Conservation (phyloP, 2,888 invertebrate genomes). For the Sceliomorpha sp. region DNA sequence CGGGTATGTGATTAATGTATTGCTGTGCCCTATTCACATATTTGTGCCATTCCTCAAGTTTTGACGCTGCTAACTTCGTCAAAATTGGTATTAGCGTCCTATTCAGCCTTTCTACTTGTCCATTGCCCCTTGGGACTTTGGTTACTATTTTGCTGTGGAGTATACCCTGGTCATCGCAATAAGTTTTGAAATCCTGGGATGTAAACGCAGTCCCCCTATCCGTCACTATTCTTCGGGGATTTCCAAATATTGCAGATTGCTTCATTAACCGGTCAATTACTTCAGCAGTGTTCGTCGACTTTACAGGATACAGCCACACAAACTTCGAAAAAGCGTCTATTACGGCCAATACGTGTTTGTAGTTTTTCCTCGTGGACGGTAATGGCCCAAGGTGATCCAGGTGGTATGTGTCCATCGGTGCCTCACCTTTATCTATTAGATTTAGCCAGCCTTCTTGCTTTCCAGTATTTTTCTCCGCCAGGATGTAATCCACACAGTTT, state of each 20-base stretch:
- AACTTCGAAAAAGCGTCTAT: slow-evolving; percentile 5
- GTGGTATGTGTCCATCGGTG: background rate
- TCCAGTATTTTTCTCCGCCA: background rate
- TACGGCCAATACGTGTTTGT: slow-evolving; percentile 1
- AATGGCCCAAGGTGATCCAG: slow-evolving; percentile 1
- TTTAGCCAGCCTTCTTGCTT: background rate
- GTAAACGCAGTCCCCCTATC: slow-evolving; percentile 7
- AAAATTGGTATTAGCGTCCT: background rate
- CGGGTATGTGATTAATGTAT: too few relatives aligned
- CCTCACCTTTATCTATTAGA: background rate
- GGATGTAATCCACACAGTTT: background rate
- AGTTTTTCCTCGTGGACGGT: slow-evolving; percentile 2
- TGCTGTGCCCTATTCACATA: too few relatives aligned
- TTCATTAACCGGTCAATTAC: background rate
- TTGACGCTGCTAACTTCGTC: background rate
- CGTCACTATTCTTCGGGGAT: slow-evolving; percentile 1
- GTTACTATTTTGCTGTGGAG: background rate
- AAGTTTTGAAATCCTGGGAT: background rate
- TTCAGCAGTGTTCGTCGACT: background rate
- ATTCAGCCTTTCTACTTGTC: background rate
- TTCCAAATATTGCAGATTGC: slow-evolving; percentile 3
- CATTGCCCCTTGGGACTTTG: slow-evolving; percentile 5
- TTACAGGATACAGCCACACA: background rate
- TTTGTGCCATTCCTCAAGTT: too few relatives aligned
- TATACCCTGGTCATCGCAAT: background rate